Conservation (phyloP, 2,888 invertebrate genomes). For the Eupithecia abbreviata region DNA sequence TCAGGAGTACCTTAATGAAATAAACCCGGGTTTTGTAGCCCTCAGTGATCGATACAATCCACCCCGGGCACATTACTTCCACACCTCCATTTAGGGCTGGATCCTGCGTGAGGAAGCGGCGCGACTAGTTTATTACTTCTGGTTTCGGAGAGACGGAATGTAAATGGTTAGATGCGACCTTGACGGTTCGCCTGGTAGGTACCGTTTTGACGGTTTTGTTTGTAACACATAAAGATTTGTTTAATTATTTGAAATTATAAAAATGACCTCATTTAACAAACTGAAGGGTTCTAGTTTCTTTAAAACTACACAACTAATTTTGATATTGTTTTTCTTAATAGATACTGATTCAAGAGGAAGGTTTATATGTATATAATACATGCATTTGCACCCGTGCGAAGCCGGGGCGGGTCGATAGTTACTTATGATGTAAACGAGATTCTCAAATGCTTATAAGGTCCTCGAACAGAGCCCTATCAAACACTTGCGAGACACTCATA, state of each 20-base stretch:
- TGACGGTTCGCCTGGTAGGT: not conserved
- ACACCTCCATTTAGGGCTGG: constrained; percentile 25
- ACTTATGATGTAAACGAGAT: no score
- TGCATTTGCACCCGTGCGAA: no score
- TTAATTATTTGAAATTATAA: no score
- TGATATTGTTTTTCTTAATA: no score
- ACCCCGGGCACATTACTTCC: constrained; percentile 32
- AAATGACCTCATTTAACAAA: not conserved
- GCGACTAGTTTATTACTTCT: constrained; percentile 14
- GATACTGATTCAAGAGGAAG: no score
- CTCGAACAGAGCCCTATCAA: not conserved
- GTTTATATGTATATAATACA: no score
- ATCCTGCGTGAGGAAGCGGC: constrained; percentile 19
- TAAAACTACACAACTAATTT: no score
- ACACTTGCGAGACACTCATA: not conserved
- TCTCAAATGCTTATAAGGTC: not conserved
- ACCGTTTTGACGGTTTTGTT: not conserved
- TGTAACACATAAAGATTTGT: no score
- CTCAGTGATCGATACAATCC: constrained; percentile 12
- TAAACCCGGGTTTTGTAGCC: not conserved
- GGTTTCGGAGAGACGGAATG: not conserved
- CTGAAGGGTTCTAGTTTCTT: not conserved
- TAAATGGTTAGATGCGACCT: constrained; percentile 11
- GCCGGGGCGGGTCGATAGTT: no score
- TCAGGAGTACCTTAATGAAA: not conserved